phyloP scores from a whole-genome alignment of 1,140 invertebrate species.

The Mesaphorura yosii region DNA sequence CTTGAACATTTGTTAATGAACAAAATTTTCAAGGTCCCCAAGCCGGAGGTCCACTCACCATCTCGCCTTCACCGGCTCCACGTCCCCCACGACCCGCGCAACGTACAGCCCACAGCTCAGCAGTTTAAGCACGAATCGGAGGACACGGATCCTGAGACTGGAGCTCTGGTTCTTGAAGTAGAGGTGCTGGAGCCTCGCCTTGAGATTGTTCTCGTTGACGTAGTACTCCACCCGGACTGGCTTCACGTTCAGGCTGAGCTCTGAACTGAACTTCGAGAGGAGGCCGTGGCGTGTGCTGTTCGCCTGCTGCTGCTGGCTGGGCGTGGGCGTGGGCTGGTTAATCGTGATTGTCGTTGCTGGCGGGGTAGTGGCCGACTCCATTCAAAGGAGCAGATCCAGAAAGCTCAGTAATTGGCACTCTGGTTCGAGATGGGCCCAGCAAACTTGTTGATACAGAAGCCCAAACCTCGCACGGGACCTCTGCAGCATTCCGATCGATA shows the following conservation, averaged over 20 bases:
- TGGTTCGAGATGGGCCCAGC: no score
- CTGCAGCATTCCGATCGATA: no score
- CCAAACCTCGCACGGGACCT: no score
- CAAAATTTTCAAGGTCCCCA: neutral
- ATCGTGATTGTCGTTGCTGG: no score
- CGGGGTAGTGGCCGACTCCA: no score
- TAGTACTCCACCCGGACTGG: slow-evolving; percentile 92
- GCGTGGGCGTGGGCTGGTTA: no score
- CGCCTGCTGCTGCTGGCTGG: no score
- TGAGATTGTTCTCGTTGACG: slow-evolving; percentile 96
- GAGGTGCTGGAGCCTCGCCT: slow-evolving; percentile 93
- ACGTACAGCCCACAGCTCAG: slow-evolving; percentile 92
- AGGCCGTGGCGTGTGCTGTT: no score
- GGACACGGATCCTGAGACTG: slow-evolving; percentile 92
- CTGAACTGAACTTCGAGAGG: no score
- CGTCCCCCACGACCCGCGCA: slow-evolving; percentile 77
- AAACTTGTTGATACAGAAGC: no score
- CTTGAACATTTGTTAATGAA: neutral
- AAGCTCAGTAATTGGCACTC: no score
- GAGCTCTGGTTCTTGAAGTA: slow-evolving; percentile 98
- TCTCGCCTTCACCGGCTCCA: slow-evolving; percentile 66
- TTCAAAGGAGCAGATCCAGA: no score
- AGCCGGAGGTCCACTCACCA: slow-evolving; percentile 52
- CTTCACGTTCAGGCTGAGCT: neutral
- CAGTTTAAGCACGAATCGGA: slow-evolving; percentile 91